These are phyloP conservation scores for Urophycis tenuis DNA, from an alignment of 2,797 vertebrate species.

Conservation along the genomic window DNA sequence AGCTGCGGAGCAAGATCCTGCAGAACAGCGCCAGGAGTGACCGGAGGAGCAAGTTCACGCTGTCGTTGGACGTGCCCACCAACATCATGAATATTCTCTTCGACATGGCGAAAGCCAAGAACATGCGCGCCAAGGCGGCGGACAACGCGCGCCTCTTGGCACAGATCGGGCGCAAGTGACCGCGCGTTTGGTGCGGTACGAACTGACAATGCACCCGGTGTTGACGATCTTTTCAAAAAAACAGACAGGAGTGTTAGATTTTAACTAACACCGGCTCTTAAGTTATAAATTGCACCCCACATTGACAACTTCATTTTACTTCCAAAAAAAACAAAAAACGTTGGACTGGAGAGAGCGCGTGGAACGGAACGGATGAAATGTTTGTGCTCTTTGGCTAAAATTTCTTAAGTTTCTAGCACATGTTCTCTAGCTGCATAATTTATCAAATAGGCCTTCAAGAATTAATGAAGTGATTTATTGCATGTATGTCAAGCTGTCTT, in stretches of 20 bases:
- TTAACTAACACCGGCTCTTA: not conserved
- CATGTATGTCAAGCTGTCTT: not conserved
- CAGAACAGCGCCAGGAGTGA: slow-evolving; percentile 75
- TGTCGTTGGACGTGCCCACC: slow-evolving; percentile 94
- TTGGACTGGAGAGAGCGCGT: not conserved
- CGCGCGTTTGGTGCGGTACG: not conserved
- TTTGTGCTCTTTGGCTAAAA: not conserved
- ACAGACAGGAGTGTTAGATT: not conserved
- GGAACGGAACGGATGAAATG: not conserved
- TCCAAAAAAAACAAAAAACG: too few relatives aligned
- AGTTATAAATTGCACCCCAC: not conserved
- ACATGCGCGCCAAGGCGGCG: slow-evolving; percentile 84
- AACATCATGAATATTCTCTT: slow-evolving; percentile 98
- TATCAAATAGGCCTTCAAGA: not conserved
- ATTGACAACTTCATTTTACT: too few relatives aligned
- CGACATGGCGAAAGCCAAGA: slow-evolving; percentile 91
- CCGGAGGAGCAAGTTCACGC: slow-evolving; percentile 81
- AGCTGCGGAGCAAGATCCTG: slow-evolving; percentile 71
- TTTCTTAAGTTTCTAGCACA: too few relatives aligned
- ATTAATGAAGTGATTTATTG: not conserved
- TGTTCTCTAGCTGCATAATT: not conserved
- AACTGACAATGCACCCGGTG: not conserved
- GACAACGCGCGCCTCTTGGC: slow-evolving; percentile 95
- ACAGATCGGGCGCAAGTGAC: slow-evolving; percentile 85
- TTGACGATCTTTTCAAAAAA: not conserved